These are phyloP conservation scores for Elephantulus edwardii DNA, from an alignment of 2,113 vertebrate species.

Conservation along the genomic window DNA sequence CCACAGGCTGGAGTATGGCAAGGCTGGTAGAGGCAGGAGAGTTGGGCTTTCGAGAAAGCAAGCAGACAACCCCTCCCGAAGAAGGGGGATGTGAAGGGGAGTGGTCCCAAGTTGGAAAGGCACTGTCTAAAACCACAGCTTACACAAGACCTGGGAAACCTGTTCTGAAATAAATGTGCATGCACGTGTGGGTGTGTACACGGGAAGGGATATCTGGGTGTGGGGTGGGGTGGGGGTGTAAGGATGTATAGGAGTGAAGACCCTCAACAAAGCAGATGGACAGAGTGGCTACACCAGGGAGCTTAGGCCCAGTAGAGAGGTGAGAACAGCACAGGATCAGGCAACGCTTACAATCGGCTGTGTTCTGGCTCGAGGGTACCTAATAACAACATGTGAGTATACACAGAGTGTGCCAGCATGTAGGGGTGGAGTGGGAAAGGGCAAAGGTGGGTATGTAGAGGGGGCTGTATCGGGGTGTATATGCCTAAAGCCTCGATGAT, in stretches of 20 bases:
- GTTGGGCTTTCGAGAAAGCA: neutral
- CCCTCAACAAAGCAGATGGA: too few relatives aligned
- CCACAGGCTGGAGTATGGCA: neutral
- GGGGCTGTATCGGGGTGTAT: neutral
- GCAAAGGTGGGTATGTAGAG: neutral
- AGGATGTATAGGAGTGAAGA: neutral
- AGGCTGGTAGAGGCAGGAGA: neutral
- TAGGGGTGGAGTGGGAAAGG: too few relatives aligned
- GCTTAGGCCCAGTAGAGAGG: too few relatives aligned
- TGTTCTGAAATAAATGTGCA: constrained; percentile 39
- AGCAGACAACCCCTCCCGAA: neutral
- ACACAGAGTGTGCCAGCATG: neutral
- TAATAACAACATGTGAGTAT: too few relatives aligned
- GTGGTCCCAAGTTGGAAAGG: neutral
- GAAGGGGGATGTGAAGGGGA: neutral
- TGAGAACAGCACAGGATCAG: too few relatives aligned
- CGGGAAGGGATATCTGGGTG: neutral
- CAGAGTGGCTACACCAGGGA: too few relatives aligned
- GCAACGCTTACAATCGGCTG: too few relatives aligned
- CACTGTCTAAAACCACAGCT: neutral
- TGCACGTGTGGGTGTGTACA: neutral
- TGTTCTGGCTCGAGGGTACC: too few relatives aligned
- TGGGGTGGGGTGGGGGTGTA: too few relatives aligned
- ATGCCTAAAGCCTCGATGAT: neutral
- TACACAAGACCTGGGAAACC: constrained; percentile 30